phyloP scores from a whole-genome alignment of 2,888 invertebrate species.

The Agrochola circellaris region DNA sequence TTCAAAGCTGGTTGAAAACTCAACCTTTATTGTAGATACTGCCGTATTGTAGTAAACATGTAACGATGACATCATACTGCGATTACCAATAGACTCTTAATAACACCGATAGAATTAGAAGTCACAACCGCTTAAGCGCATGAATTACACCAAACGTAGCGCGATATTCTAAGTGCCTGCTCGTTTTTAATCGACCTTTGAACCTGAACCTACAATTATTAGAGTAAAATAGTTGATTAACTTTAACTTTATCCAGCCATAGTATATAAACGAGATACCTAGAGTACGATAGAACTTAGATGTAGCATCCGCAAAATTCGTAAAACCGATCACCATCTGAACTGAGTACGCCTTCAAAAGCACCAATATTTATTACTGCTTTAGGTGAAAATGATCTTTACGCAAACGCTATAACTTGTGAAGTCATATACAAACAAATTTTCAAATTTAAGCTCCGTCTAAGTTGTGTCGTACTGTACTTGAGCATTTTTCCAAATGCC shows the following conservation, averaged over 20 bases:
- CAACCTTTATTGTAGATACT: background rate
- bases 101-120: background rate
- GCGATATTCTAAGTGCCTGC: background rate
- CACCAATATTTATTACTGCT: no score
- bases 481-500: constrained; percentile 3
- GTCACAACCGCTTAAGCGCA: constrained; percentile 13
- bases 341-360: no score
- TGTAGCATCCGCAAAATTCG: no score
- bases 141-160: constrained; percentile 7
- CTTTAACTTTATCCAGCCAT: background rate
- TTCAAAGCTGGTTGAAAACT: background rate
- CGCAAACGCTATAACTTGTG: no score
- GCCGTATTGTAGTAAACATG: background rate
- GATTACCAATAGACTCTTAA: background rate
- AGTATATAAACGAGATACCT: background rate
- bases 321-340: no score
- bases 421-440: no score
- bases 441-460: no score
- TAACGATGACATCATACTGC: background rate
- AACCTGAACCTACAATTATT: constrained; percentile 1
- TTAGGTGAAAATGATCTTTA: no score
- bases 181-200: constrained; percentile 13
- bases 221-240: background rate
- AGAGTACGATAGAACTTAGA: no score
- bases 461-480: no score